Percentiles rank a stretch among this genome's conserved stretches.
These are phyloP conservation scores for Philaethria dido DNA, from an alignment of 2,888 invertebrate genomes.

Conservation along the genomic window DNA sequence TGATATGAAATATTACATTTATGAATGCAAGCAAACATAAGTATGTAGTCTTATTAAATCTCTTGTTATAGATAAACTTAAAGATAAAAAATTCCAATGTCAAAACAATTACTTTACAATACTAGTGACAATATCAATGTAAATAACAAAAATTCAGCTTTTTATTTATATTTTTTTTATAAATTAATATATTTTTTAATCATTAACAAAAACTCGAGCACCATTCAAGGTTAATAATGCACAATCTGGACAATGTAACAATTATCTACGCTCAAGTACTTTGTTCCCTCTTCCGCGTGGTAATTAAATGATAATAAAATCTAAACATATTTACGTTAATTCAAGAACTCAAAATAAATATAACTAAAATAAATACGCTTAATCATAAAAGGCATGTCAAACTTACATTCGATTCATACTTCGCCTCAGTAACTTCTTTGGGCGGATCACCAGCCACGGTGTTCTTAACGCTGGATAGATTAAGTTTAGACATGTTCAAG, in stretches of 20 bases:
- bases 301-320: background rate
- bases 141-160: too few relatives aligned
- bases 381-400: slow-evolving; percentile 21
- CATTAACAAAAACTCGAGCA: background rate
- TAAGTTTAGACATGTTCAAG: slow-evolving; percentile 74
- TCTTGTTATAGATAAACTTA: slow-evolving; percentile 1
- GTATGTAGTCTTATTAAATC: background rate
- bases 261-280: background rate
- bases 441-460: slow-evolving; percentile 55
- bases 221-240: slow-evolving; percentile 29
- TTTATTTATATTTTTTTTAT: background rate
- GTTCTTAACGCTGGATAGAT: slow-evolving; percentile 70
- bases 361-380: background rate
- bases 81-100: slow-evolving; percentile 1
- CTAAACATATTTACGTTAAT: slow-evolving; percentile 2
- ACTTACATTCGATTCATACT: slow-evolving; percentile 66
- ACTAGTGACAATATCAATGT: slow-evolving; percentile 3
- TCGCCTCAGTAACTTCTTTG: slow-evolving; percentile 60
- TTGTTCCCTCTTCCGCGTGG: slow-evolving; percentile 8
- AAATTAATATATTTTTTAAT: background rate
- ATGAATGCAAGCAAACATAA: background rate
- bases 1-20: background rate
- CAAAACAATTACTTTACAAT: background rate
- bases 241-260: slow-evolving; percentile 25
- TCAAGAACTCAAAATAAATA: background rate